Base-by-base conservation (phyloP, 1,140 invertebrate genomes). In the Luehdorfia chinensis region DNA sequence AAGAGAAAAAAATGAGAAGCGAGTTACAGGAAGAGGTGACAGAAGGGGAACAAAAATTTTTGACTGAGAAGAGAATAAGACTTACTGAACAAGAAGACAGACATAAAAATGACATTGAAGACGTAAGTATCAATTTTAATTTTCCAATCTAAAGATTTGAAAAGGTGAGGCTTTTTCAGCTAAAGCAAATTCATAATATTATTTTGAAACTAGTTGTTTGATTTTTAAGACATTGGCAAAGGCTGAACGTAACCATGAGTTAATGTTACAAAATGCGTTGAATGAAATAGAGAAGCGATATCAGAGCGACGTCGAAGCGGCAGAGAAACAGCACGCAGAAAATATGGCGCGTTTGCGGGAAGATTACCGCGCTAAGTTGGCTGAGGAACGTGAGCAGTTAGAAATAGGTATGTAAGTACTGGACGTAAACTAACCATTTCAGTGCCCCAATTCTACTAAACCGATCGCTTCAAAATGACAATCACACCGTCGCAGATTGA, bases 11-110 rank as follows among this genome's bases (percentile, higher is more conserved):
- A 34, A 65, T 88, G 57, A 68, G 80, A 33, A 72, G 79, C 1
- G 87, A 90, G 41, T 78, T 90, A 55, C 83, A 89, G 15, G 67
- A 86, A 0, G 83, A 89, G 25, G 63, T 90, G n/a, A 87, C 81
- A 2, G 87, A 88, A 19, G 70, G 88, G 1, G 86, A 88, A 53
- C 79, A 88, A 15, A 88, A 85, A 50, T 77, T 90, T 51, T 81
- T 90, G 51, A 83, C 79, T 41, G 87, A 90, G 9, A 89, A 48
- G 76, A 88, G 66, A 85, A 28, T 79, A 72, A 79, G 81, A 59
- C 84, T 67, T 52, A 65, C 31, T 14, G 79, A 87, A 19, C 89
- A 89, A 23, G 75, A 81, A 1, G 54, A 62, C 1, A 78, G 85
- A 21, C 87, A 92, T 52, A 88, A 87, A 36, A 51, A 60, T 12